These are phyloP conservation scores for Dynastes hyllus DNA, from an alignment of 2,888 invertebrate genomes.

Conservation along the genomic window DNA sequence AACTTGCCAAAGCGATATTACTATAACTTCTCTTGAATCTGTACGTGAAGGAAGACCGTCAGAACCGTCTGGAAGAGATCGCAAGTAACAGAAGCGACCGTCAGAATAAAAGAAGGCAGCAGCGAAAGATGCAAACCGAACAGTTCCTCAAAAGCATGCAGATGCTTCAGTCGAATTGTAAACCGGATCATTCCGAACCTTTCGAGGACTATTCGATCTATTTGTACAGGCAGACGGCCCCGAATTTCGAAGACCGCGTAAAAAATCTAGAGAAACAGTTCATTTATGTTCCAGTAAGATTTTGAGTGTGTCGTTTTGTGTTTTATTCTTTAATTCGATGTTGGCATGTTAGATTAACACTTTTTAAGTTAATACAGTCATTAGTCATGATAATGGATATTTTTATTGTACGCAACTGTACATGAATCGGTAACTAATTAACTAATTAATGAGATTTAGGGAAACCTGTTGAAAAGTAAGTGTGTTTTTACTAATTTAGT, in stretches of 20 bases:
- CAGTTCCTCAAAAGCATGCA: constrained; percentile 90
- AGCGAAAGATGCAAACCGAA: constrained; percentile 84
- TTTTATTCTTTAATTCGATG: constrained; percentile 14
- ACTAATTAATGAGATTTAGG: too few species aligned
- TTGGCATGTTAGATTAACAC: constrained; percentile 37
- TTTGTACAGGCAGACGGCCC: constrained; percentile 89
- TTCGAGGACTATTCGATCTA: constrained; percentile 90
- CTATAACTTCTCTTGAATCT: not conserved
- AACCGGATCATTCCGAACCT: constrained; percentile 77
- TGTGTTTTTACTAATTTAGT: too few species aligned
- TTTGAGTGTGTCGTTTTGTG: constrained; percentile 54
- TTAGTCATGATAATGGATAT: too few species aligned
- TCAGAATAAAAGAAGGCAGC: constrained; percentile 76
- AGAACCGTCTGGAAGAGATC: constrained; percentile 84
- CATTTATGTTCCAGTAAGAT: constrained; percentile 80
- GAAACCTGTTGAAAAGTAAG: too few species aligned
- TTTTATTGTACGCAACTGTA: not conserved
- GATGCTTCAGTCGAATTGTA: constrained; percentile 86
- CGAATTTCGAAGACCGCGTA: constrained; percentile 88
- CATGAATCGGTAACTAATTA: too few species aligned
- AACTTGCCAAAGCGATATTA: not conserved
- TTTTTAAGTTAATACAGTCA: too few species aligned
- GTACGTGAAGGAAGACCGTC: constrained; percentile 79
- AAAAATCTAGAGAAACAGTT: constrained; percentile 86
- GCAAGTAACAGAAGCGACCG: constrained; percentile 79